Evolutionary conservation across 2,113 vertebrate species (phyloP).

Genomic region (Ciconia stormi): DNA sequence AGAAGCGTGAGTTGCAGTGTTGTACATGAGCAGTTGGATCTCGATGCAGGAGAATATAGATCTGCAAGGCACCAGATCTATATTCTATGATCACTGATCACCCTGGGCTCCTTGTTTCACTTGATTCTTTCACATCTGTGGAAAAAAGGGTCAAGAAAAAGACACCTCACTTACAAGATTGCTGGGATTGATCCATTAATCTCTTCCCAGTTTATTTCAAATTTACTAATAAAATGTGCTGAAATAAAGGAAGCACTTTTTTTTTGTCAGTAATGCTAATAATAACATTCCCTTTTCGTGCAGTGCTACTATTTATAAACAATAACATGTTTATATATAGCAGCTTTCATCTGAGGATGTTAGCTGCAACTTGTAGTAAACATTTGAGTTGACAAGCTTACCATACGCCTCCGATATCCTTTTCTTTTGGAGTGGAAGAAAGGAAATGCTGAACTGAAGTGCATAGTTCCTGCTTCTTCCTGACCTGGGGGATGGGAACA

Average conservation of each 20-base stretch:
- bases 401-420: background rate
- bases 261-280: background rate
- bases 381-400: background rate
- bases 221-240: background rate
- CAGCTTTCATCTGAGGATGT: background rate
- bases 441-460: background rate
- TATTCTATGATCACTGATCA: too few species aligned
- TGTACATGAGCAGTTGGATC: background rate
- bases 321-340: background rate
- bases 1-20: background rate
- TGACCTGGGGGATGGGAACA: background rate
- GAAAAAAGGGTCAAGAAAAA: background rate
- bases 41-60: background rate
- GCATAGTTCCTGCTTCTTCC: background rate
- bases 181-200: background rate
- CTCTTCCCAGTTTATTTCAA: background rate
- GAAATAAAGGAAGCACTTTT: background rate
- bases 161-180: background rate
- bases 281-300: background rate
- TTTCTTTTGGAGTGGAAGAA: background rate
- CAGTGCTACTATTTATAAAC: background rate
- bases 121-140: background rate
- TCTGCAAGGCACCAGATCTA: too few species aligned
- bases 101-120: background rate
- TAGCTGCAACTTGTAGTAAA: background rate